A percentile compares a stretch with the other conserved stretches of the same genome.
Conservation (phyloP, 2,113 vertebrate genomes). For the Aptenodytes patagonicus region DNA sequence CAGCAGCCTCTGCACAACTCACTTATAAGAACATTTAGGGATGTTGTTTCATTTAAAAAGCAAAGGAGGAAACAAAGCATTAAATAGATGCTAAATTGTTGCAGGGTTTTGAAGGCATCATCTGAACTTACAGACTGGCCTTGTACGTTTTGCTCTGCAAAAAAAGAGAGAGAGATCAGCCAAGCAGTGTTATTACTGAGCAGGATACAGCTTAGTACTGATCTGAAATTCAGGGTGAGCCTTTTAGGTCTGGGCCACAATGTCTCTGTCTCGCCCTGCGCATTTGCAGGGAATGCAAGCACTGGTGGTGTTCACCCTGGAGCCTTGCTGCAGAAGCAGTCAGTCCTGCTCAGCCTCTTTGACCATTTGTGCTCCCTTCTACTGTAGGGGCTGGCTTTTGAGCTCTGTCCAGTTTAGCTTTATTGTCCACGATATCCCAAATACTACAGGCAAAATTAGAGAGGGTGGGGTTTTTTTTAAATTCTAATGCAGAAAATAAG, state of each 20-base stretch:
- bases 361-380: neutral
- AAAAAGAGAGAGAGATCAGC: neutral
- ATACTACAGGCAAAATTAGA: neutral
- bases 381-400: neutral
- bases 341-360: neutral
- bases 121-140: neutral
- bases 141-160: neutral
- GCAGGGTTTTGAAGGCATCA: neutral
- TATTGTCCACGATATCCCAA: neutral
- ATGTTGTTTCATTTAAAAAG: conserved; percentile 5
- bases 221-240: neutral
- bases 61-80: neutral
- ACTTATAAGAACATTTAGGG: neutral
- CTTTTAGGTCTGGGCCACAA: neutral
- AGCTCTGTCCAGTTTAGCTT: neutral
- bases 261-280: neutral
- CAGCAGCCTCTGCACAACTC: neutral
- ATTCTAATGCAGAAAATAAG: neutral
- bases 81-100: neutral
- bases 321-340: neutral
- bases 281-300: neutral
- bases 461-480: neutral
- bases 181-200: neutral
- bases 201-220: neutral
- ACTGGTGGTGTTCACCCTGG: neutral